Evolutionary conservation across 1,140 invertebrate genomes (phyloP).

Genomic region (Camponotus pennsylvanicus): DNA sequence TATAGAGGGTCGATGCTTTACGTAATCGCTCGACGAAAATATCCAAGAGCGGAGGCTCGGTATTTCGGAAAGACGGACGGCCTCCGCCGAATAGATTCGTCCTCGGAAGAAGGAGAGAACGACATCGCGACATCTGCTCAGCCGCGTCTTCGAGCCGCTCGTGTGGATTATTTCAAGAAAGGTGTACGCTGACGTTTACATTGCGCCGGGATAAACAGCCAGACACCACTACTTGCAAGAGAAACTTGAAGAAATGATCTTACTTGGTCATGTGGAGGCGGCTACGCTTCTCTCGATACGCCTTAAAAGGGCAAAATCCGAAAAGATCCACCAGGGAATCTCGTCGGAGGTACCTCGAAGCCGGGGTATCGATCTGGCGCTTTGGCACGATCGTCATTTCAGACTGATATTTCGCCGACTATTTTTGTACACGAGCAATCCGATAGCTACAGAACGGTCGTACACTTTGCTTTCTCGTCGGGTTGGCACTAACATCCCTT

Average conservation of each 20-base stretch:
- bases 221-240: slow-evolving; percentile 3
- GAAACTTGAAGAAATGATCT: slow-evolving; percentile 44
- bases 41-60: slow-evolving; percentile 65
- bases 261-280: slow-evolving; percentile 50
- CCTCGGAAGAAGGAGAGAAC: slow-evolving; percentile 56
- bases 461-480: slow-evolving; percentile 78
- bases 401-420: slow-evolving; percentile 75
- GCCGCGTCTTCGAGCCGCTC: slow-evolving; percentile 31
- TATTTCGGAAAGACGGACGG: slow-evolving; percentile 72
- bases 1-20: slow-evolving; percentile 70
- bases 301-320: not conserved
- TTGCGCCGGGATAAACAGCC: slow-evolving; percentile 6
- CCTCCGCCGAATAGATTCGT: slow-evolving; percentile 61
- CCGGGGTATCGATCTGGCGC: slow-evolving; percentile 49
- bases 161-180: slow-evolving; percentile 64
- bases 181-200: slow-evolving; percentile 29
- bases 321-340: not conserved
- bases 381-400: slow-evolving; percentile 72
- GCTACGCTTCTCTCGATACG: slow-evolving; percentile 2
- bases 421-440: slow-evolving; percentile 80
- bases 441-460: slow-evolving; percentile 72
- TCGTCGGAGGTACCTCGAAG: slow-evolving; percentile 40
- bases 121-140: slow-evolving; percentile 35
- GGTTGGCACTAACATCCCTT: slow-evolving; percentile 82
- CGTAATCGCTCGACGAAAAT: slow-evolving; percentile 77